Percentiles rank a stretch among this genome's conserved stretches.
Conservation (phyloP, 2,797 vertebrate species). For the Heteromormyrus szaboi region DNA sequence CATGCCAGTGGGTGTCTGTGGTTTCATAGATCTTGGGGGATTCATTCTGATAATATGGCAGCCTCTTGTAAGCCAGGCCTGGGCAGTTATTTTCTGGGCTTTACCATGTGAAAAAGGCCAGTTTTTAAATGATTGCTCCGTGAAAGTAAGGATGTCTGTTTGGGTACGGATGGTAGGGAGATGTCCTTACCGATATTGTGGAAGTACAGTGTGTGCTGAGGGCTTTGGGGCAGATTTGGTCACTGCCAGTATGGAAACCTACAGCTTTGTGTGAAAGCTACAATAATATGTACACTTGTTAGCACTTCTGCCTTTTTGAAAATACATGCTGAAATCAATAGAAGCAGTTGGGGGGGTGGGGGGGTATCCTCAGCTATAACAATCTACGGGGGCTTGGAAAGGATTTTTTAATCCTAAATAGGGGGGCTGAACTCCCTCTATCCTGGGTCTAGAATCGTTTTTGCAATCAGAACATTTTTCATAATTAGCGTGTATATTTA, state of each 20-base stretch:
- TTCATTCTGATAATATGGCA: not conserved
- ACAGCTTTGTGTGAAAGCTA: not conserved
- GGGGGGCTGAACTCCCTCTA: not conserved
- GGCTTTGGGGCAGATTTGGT: not conserved
- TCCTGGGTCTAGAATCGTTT: not conserved
- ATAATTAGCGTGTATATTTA: not conserved
- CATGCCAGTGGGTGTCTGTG: not conserved
- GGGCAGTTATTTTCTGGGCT: not conserved
- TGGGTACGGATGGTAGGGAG: too few relatives aligned
- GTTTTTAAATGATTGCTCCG: not conserved
- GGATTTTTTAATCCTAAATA: not conserved
- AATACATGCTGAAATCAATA: not conserved
- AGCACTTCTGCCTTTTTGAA: not conserved
- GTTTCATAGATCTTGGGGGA: not conserved
- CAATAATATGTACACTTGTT: not conserved
- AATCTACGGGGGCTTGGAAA: not conserved
- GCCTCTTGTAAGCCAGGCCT: not conserved
- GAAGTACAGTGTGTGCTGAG: not conserved
- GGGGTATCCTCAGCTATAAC: not conserved
- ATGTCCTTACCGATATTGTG: not conserved
- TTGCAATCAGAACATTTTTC: not conserved
- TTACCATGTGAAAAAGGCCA: not conserved
- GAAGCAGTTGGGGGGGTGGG: slow-evolving; percentile 35
- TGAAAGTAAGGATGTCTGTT: not conserved
- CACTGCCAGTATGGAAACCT: not conserved